Evolutionary conservation across 2,888 invertebrate genomes (phyloP).

Genomic region (Drosophila paramelanica): DNA sequence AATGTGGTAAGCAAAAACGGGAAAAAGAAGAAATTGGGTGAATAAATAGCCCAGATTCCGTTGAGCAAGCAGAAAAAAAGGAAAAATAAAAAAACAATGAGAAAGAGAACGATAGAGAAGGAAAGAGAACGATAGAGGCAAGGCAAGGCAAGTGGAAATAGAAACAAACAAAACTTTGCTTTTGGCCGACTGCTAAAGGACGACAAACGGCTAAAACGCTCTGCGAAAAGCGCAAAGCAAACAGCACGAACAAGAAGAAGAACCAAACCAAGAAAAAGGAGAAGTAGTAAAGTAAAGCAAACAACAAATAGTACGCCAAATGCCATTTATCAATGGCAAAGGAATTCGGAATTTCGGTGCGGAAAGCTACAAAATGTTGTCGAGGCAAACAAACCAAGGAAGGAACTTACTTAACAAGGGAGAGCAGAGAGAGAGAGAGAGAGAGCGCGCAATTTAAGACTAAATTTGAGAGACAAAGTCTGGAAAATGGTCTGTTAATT

Average conservation of each 20-base stretch:
- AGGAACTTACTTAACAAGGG: background rate
- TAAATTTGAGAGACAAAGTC: constrained; percentile 14
- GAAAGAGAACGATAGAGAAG: constrained; percentile 14
- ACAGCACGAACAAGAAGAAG: constrained; percentile 26
- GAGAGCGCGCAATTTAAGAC: background rate
- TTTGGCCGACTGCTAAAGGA: constrained; percentile 62
- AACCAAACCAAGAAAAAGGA: constrained; percentile 28
- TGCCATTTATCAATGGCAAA: constrained; percentile 74
- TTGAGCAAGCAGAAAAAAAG: constrained; percentile 68
- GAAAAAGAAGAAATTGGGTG: constrained; percentile 79
- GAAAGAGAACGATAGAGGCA: constrained; percentile 22
- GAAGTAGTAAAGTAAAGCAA: constrained; percentile 10
- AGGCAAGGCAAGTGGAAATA: constrained; percentile 53
- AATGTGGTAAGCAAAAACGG: constrained; percentile 69
- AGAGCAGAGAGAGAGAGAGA: background rate
- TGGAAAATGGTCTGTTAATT: constrained; percentile 22
- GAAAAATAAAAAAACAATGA: constrained; percentile 31
- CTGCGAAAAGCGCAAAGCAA: constrained; percentile 62
- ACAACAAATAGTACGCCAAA: constrained; percentile 64
- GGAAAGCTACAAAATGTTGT: constrained; percentile 60
- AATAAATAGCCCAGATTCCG: constrained; percentile 83
- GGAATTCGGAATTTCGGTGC: constrained; percentile 65
- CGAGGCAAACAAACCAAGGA: constrained; percentile 6
- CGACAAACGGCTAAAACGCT: constrained; percentile 65
- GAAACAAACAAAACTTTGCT: constrained; percentile 66